Conservation (phyloP, 1,140 invertebrate genomes). For the Plectrocnemia conspersa region DNA sequence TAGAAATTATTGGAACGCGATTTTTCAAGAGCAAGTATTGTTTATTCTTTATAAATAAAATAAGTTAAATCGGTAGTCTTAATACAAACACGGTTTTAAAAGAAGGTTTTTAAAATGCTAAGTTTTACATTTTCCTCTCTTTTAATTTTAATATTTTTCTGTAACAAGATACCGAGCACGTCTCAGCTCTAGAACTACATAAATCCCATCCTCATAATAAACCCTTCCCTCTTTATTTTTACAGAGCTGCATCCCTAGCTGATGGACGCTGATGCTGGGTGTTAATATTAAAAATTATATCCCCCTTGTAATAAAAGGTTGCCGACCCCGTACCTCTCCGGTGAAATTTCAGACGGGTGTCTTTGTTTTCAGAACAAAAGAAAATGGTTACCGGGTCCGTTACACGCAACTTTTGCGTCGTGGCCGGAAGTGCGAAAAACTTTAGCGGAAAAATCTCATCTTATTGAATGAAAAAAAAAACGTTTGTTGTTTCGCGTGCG, state of each 20-base stretch:
- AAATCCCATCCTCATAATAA: no score
- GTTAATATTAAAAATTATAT: conserved; percentile 11
- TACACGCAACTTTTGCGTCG: conserved; percentile 15
- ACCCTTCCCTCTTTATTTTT: no score
- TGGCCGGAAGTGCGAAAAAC: conserved; percentile 15
- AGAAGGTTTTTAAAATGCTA: no score
- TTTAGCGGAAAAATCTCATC: conserved; percentile 7
- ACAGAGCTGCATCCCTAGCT: neutral
- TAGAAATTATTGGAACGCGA: no score
- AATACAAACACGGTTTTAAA: no score
- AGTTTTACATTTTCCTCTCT: no score
- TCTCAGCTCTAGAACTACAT: no score
- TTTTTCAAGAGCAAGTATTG: no score
- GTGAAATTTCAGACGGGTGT: conserved; percentile 7
- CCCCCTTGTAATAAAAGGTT: conserved; percentile 8
- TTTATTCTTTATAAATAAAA: no score
- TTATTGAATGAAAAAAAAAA: conserved; percentile 6
- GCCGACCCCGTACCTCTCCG: neutral
- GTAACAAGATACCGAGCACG: no score
- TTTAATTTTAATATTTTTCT: no score
- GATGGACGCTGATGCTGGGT: neutral
- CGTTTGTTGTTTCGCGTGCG: neutral
- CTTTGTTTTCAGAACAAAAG: conserved; percentile 21
- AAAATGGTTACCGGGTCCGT: conserved; percentile 17
- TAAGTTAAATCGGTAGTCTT: no score